Conservation (phyloP, 2,888 invertebrate genomes). For the Drosophila heteroneura region DNA sequence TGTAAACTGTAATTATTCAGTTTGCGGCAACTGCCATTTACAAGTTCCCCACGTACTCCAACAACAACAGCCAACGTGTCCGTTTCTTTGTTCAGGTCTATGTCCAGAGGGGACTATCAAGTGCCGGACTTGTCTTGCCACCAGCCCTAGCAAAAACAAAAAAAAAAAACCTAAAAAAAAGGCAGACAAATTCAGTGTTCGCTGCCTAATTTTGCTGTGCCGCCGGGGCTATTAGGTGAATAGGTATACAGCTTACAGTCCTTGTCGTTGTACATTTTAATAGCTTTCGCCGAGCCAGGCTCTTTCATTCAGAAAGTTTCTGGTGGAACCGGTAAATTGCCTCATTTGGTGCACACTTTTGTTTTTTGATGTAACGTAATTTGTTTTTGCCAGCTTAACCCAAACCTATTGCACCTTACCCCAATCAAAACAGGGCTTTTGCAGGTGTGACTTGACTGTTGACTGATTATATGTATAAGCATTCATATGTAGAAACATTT, state of each 20-base stretch:
- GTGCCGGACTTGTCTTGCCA: constrained; percentile 31
- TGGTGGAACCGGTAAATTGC: constrained; percentile 61
- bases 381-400: constrained; percentile 74
- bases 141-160: constrained; percentile 27
- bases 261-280: constrained; percentile 65
- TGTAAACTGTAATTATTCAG: constrained; percentile 81
- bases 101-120: constrained; percentile 63
- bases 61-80: constrained; percentile 17
- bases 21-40: constrained; percentile 70
- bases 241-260: constrained; percentile 74
- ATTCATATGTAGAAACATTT: neutral
- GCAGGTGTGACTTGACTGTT: neutral
- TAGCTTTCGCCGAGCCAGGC: constrained; percentile 43
- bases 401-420: constrained; percentile 7
- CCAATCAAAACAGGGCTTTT: neutral
- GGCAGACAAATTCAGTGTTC: constrained; percentile 39
- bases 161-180: neutral
- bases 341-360: constrained; percentile 75
- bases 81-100: constrained; percentile 34
- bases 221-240: constrained; percentile 70
- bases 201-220: constrained; percentile 14
- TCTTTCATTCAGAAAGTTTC: constrained; percentile 48
- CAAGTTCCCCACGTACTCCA: constrained; percentile 49
- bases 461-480: neutral
- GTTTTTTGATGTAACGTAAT: constrained; percentile 76